Percentiles rank a stretch among this genome's conserved stretches.
Conservation (phyloP, 2,797 vertebrate species). For the Capromys pilorides region DNA sequence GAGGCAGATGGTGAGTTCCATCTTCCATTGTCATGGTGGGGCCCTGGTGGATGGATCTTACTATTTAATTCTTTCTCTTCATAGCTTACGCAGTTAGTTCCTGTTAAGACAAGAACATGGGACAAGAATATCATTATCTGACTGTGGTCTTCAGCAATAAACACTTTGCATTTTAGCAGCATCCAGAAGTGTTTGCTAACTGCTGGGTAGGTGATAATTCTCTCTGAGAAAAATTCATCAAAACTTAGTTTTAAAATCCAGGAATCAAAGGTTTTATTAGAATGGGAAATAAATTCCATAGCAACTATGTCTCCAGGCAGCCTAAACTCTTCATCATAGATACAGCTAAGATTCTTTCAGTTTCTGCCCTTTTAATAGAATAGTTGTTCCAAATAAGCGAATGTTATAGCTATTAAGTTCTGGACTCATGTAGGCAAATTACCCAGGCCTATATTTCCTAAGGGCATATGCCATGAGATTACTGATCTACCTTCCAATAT, state of each 20-base stretch:
- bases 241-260: background rate
- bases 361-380: background rate
- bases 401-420: background rate
- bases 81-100: background rate
- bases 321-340: background rate
- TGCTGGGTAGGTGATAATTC: background rate
- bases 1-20: accelerated
- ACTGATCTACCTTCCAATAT: background rate
- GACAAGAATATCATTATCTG: background rate
- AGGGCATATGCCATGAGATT: background rate
- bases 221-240: background rate
- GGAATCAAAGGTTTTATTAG: background rate
- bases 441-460: background rate
- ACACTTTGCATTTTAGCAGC: background rate
- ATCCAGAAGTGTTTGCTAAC: background rate
- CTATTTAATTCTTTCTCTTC: background rate
- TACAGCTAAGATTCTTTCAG: background rate
- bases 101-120: background rate
- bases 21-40: accelerated
- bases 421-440: background rate
- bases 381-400: background rate
- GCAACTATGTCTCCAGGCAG: background rate
- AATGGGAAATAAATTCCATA: background rate
- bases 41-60: background rate
- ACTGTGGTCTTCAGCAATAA: background rate